Conservation (phyloP, 2,797 vertebrate species). For the Hipposideros larvatus region DNA sequence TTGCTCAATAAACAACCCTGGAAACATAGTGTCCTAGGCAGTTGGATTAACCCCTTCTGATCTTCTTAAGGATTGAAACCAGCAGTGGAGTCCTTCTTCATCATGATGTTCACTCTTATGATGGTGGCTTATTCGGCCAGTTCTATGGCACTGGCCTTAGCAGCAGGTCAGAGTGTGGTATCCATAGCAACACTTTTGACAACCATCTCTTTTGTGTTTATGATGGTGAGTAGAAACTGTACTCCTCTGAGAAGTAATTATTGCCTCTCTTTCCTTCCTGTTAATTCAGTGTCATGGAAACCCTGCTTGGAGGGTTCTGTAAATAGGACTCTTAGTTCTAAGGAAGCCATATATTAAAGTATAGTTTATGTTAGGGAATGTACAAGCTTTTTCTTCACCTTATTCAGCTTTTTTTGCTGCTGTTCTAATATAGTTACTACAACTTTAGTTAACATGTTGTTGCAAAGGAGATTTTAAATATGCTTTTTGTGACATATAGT, state of each 20-base stretch:
- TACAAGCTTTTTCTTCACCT: not conserved
- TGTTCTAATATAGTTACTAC: not conserved
- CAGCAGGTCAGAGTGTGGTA: slow-evolving; percentile 93
- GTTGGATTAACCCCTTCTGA: slow-evolving; percentile 46
- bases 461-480: not conserved
- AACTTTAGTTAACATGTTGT: not conserved
- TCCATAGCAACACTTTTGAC: slow-evolving; percentile 93
- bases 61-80: slow-evolving; percentile 91
- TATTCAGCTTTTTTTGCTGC: not conserved
- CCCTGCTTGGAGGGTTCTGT: not conserved
- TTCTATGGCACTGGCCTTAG: slow-evolving; percentile 94
- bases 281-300: not conserved
- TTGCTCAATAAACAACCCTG: not conserved
- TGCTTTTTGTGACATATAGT: not conserved
- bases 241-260: not conserved
- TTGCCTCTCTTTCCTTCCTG: not conserved
- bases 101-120: slow-evolving; percentile 92
- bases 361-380: not conserved
- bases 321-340: not conserved
- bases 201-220: slow-evolving; percentile 94
- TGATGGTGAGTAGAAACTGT: slow-evolving; percentile 93
- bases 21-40: not conserved
- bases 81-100: slow-evolving; percentile 90
- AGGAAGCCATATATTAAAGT: not conserved
- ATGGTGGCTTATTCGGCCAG: slow-evolving; percentile 93